These are phyloP conservation scores for Alligator sinensis DNA, from an alignment of 2,113 vertebrate species.

Conservation along the genomic window DNA sequence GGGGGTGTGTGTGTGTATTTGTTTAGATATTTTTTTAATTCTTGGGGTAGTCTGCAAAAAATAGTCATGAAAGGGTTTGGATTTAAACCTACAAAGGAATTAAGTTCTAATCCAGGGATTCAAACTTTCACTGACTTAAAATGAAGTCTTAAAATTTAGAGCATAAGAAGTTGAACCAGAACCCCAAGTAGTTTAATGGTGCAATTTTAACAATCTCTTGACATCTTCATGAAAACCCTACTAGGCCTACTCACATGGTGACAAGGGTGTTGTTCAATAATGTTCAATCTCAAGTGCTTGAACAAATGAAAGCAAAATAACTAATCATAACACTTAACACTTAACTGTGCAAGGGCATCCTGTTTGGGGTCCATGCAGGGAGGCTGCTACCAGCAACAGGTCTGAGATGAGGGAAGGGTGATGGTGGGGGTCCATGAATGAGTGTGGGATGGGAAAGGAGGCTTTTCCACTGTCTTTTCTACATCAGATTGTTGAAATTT, in stretches of 20 bases:
- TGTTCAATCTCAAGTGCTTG: neutral
- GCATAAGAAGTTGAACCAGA: neutral
- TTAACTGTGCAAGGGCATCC: neutral
- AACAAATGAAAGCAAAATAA: neutral
- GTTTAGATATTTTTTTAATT: neutral
- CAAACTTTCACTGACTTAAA: neutral
- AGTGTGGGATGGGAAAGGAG: neutral
- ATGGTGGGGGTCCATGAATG: too few species aligned
- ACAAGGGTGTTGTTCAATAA: neutral
- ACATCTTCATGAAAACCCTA: neutral
- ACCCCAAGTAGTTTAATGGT: neutral
- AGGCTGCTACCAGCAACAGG: neutral
- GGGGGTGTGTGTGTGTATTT: neutral
- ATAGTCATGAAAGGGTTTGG: neutral
- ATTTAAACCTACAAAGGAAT: neutral
- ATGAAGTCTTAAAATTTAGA: neutral
- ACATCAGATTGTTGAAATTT: neutral
- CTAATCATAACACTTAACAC: neutral
- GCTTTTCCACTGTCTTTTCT: neutral
- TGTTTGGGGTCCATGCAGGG: neutral
- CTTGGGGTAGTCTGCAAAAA: neutral
- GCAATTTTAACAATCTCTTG: neutral
- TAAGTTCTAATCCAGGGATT: neutral
- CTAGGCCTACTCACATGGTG: neutral
- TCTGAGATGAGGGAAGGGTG: neutral